Percentiles rank a stretch among this genome's conserved stretches.
phyloP scores from a whole-genome alignment of 2,797 vertebrate genomes.

The Lemur catta region DNA sequence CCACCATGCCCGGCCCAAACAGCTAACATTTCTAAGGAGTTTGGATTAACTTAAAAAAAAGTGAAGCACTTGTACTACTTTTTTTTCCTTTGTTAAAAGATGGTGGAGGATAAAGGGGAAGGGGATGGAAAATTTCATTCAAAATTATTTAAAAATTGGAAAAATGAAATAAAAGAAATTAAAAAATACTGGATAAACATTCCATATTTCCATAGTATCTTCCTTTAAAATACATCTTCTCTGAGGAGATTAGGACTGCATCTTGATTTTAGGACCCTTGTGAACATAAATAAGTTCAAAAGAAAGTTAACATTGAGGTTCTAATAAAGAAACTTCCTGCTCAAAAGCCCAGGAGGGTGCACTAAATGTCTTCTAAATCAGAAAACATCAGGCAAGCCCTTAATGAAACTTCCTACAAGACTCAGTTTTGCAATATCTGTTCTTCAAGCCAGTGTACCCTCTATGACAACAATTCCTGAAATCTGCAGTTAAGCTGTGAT shows the following conservation, averaged over 20 bases:
- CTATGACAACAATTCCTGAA: fast-evolving
- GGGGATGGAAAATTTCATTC: background rate
- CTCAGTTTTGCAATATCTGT: background rate
- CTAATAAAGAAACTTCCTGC: background rate
- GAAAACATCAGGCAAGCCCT: background rate
- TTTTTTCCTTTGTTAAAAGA: background rate
- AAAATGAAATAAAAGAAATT: background rate
- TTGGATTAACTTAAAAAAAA: background rate
- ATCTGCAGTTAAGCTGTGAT: background rate
- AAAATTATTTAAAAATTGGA: background rate
- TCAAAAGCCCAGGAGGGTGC: background rate
- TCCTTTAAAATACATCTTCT: background rate
- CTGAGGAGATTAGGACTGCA: background rate
- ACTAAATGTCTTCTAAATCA: background rate
- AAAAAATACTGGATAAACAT: background rate
- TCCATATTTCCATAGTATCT: background rate
- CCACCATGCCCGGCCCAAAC: too few relatives aligned
- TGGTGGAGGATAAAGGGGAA: background rate
- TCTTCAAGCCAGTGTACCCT: background rate
- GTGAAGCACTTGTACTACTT: background rate
- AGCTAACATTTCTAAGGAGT: background rate
- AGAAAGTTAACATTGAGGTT: background rate
- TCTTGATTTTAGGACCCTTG: background rate
- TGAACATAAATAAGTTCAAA: background rate
- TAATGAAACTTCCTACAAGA: background rate